Evolutionary conservation across 2,888 invertebrate genomes (phyloP).

Genomic region (Caenorhabditis auriculariae): DNA sequence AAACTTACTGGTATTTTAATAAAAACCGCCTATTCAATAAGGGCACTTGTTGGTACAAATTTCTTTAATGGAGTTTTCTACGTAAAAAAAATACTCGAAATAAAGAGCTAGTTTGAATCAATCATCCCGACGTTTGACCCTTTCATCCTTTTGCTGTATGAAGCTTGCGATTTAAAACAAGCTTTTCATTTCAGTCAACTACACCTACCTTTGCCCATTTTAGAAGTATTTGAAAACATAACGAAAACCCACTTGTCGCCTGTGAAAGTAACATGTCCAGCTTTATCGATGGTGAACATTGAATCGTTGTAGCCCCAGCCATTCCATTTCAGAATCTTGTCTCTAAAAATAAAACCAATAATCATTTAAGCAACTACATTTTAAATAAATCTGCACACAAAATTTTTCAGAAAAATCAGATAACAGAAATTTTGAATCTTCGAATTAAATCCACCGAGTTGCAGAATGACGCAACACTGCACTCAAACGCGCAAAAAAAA

Average conservation of each 20-base stretch:
- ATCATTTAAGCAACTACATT: background rate
- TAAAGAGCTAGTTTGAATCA: too few species aligned
- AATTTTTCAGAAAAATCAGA: background rate
- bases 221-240: constrained; percentile 1
- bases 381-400: background rate
- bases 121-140: too few species aligned
- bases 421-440: too few species aligned
- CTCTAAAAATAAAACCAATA: constrained; percentile 36
- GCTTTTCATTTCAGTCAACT: background rate
- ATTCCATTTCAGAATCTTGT: constrained; percentile 82
- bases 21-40: too few species aligned
- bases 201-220: background rate
- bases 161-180: constrained; percentile 1
- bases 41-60: too few species aligned
- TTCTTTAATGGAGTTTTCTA: too few species aligned
- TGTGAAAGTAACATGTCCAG: constrained; percentile 76
- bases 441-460: too few species aligned
- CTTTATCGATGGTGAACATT: constrained; percentile 74
- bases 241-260: constrained; percentile 76
- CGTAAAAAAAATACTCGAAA: too few species aligned
- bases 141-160: background rate
- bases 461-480: background rate
- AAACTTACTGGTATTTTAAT: too few species aligned
- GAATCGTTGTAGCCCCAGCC: constrained; percentile 99
- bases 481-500: background rate